Evolutionary conservation across 2,888 invertebrate species (phyloP).

Genomic region (Acanthosepion lycidas): DNA sequence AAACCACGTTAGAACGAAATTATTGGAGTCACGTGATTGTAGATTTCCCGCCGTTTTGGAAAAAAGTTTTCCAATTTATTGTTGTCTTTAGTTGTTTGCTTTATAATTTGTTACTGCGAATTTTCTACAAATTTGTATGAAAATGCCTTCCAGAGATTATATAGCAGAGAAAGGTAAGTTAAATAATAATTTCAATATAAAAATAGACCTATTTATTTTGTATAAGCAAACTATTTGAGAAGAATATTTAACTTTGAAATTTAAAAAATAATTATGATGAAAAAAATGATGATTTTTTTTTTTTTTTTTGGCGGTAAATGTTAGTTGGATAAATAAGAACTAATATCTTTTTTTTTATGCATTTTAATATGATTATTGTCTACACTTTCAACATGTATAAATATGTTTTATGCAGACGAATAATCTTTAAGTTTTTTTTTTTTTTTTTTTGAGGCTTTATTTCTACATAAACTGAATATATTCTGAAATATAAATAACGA

Average conservation of each 20-base stretch:
- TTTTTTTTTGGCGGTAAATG: not conserved
- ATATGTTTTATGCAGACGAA: too few relatives aligned
- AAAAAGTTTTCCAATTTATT: not conserved
- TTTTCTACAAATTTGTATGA: constrained; percentile 45
- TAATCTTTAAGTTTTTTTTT: too few relatives aligned
- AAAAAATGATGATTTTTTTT: not conserved
- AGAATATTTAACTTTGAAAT: not conserved
- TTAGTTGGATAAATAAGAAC: not conserved
- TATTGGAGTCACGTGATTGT: not conserved
- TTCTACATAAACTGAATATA: too few relatives aligned
- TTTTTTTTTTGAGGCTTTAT: too few relatives aligned
- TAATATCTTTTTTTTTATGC: too few relatives aligned
- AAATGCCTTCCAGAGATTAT: constrained; percentile 71
- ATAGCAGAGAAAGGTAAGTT: constrained; percentile 68
- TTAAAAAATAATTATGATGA: not conserved
- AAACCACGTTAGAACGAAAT: constrained; percentile 40
- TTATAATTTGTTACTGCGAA: not conserved
- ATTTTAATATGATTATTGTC: too few relatives aligned
- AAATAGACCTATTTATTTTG: not conserved
- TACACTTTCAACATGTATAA: too few relatives aligned
- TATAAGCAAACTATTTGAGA: not conserved
- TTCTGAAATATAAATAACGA: too few relatives aligned
- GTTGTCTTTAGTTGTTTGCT: not conserved
- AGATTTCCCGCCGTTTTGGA: constrained; percentile 41
- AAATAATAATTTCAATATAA: not conserved